phyloP scores from a whole-genome alignment of 2,888 invertebrate species.

The Dinocampus coccinellae region DNA sequence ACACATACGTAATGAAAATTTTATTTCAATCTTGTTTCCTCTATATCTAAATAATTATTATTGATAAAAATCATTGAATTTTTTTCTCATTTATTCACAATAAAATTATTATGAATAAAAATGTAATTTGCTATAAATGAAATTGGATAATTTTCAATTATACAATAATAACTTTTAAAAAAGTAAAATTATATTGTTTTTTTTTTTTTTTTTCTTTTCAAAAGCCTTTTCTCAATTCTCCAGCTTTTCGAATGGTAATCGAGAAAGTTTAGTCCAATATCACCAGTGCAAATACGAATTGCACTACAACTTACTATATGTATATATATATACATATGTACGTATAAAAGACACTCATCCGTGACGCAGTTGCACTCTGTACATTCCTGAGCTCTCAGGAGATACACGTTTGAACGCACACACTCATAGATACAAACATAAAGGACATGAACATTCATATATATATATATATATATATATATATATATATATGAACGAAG shows the following conservation, averaged over 20 bases:
- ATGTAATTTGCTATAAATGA: too few relatives aligned
- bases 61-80: too few relatives aligned
- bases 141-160: too few relatives aligned
- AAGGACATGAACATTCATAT: conserved; percentile 3
- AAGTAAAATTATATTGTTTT: conserved; percentile 14
- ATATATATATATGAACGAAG: conserved; percentile 32
- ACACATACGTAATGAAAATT: too few relatives aligned
- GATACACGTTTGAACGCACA: conserved; percentile 25
- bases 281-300: conserved; percentile 33
- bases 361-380: conserved; percentile 39
- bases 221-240: conserved; percentile 29
- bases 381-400: conserved; percentile 32
- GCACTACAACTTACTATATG: conserved; percentile 9
- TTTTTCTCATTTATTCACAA: too few relatives aligned
- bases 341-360: conserved; percentile 33
- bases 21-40: too few relatives aligned
- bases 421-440: conserved; percentile 13
- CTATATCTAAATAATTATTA: too few relatives aligned
- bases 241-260: conserved; percentile 28
- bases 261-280: conserved; percentile 28
- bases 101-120: too few relatives aligned
- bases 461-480: conserved; percentile 18
- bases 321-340: background rate
- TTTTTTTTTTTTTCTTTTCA: too few relatives aligned
- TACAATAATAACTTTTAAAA: too few relatives aligned